Evolutionary conservation across 2,888 invertebrate species (phyloP).

Genomic region (Choristoneura rosaceana): DNA sequence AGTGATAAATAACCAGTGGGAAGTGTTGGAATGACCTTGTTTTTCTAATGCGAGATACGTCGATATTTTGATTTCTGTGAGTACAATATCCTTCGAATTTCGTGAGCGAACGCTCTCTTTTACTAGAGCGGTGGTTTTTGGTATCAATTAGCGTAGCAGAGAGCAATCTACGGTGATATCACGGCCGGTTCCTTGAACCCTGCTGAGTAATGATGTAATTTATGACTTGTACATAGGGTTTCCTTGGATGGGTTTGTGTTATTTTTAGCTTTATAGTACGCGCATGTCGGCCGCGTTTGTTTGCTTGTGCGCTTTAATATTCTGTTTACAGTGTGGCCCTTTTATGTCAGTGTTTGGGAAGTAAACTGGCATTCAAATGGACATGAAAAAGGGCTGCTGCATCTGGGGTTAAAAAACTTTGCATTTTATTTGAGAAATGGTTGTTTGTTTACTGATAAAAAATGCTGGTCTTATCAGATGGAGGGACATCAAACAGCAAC

Average conservation of each 20-base stretch:
- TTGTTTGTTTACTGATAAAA: constrained; percentile 30
- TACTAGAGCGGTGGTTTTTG: constrained; percentile 45
- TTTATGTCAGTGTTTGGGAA: constrained; percentile 47
- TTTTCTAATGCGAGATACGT: constrained; percentile 52
- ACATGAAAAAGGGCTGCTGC: constrained; percentile 22
- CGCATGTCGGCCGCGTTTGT: constrained; percentile 56
- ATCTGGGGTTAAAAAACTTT: constrained; percentile 13
- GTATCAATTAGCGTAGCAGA: constrained; percentile 57
- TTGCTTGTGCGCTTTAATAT: constrained; percentile 63
- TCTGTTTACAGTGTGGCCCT: constrained; percentile 49
- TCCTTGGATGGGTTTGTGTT: constrained; percentile 61
- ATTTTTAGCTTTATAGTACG: constrained; percentile 73
- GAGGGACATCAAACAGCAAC: not conserved
- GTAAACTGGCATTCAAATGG: constrained; percentile 46
- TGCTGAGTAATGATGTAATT: constrained; percentile 55
- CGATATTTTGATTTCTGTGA: constrained; percentile 53
- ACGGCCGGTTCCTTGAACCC: constrained; percentile 67
- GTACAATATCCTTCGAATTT: constrained; percentile 42
- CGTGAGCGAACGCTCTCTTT: constrained; percentile 37
- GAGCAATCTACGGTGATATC: constrained; percentile 73
- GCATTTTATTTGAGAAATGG: not conserved
- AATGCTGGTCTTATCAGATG: not conserved
- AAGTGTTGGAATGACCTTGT: constrained; percentile 51
- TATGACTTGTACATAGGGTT: constrained; percentile 55
- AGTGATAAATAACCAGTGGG: constrained; percentile 53